Percentiles rank a stretch among this genome's conserved stretches.
Conservation (phyloP, 2,113 vertebrate genomes). For the Malaclemys terrapin region DNA sequence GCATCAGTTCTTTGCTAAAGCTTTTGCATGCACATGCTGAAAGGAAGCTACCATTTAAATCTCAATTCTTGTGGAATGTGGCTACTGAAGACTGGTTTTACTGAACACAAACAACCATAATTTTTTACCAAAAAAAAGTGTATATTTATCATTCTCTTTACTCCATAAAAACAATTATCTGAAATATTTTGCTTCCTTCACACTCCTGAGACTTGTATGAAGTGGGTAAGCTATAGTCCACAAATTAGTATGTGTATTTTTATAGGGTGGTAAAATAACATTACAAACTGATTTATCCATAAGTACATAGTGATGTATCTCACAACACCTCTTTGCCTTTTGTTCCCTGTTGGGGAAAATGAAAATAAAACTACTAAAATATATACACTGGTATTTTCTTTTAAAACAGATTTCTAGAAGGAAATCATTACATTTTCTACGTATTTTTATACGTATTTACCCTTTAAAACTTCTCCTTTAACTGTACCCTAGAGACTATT, state of each 20-base stretch:
- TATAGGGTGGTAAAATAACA: slow-evolving; percentile 80
- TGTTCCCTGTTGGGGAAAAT: slow-evolving; percentile 54
- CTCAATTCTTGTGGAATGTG: slow-evolving; percentile 62
- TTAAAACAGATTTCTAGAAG: slow-evolving; percentile 38
- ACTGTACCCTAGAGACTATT: rapidly evolving
- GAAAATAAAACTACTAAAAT: slow-evolving; percentile 61
- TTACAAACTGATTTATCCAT: slow-evolving; percentile 65
- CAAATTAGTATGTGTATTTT: slow-evolving; percentile 76
- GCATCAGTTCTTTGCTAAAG: slow-evolving; percentile 50
- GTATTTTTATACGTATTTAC: rapidly evolving
- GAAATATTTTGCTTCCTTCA: slow-evolving; percentile 52
- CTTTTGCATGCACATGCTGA: slow-evolving; percentile 49
- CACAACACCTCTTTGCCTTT: slow-evolving; percentile 76
- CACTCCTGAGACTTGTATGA: slow-evolving; percentile 49
- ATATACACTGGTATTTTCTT: slow-evolving; percentile 49
- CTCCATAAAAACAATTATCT: slow-evolving; percentile 53
- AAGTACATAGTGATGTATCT: slow-evolving; percentile 68
- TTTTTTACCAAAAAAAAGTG: slow-evolving; percentile 44
- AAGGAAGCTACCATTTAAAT: slow-evolving; percentile 56
- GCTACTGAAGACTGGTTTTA: slow-evolving; percentile 51
- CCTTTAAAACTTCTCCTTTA: background rate
- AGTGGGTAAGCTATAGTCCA: slow-evolving; percentile 43
- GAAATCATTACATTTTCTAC: background rate
- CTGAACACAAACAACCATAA: slow-evolving; percentile 37
- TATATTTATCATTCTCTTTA: slow-evolving; percentile 71